These are phyloP conservation scores for Elgaria multicarinata DNA, from an alignment of 2,113 vertebrate species.

Conservation along the genomic window DNA sequence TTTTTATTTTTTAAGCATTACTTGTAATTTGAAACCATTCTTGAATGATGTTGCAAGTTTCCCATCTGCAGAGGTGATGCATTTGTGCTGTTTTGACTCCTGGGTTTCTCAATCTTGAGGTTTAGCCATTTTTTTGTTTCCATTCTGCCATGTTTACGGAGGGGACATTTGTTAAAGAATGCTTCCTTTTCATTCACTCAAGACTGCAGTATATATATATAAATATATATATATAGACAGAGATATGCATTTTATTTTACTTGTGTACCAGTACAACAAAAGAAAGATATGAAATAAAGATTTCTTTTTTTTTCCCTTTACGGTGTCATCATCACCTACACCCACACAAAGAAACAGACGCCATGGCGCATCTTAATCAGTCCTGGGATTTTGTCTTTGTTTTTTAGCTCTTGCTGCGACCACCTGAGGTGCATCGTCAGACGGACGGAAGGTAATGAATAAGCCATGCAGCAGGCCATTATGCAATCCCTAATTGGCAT, in stretches of 20 bases:
- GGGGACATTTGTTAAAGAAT: constrained; percentile 88
- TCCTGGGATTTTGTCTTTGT: not conserved
- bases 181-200: constrained; percentile 83
- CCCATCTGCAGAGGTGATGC: constrained; percentile 82
- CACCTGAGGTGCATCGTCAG: not conserved
- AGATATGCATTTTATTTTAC: constrained; percentile 99
- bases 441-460: not conserved
- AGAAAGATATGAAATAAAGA: constrained; percentile 87
- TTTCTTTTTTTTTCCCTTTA: constrained; percentile 70
- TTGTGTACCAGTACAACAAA: constrained; percentile 95
- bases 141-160: constrained; percentile 83
- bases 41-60: constrained; percentile 67
- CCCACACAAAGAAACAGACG: not conserved
- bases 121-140: constrained; percentile 74
- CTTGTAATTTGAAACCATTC: constrained; percentile 57
- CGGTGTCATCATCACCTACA: constrained; percentile 37
- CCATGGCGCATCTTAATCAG: not conserved
- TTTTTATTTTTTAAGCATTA: constrained; percentile 44
- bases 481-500: constrained; percentile 31
- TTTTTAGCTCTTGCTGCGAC: not conserved
- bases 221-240: constrained; percentile 92
- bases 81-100: constrained; percentile 82
- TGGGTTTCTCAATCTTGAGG: constrained; percentile 81
- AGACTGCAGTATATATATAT: constrained; percentile 82
- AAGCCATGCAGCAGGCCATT: not conserved